phyloP scores from a whole-genome alignment of 2,113 vertebrate species.

The Tricholaema leucomelas region DNA sequence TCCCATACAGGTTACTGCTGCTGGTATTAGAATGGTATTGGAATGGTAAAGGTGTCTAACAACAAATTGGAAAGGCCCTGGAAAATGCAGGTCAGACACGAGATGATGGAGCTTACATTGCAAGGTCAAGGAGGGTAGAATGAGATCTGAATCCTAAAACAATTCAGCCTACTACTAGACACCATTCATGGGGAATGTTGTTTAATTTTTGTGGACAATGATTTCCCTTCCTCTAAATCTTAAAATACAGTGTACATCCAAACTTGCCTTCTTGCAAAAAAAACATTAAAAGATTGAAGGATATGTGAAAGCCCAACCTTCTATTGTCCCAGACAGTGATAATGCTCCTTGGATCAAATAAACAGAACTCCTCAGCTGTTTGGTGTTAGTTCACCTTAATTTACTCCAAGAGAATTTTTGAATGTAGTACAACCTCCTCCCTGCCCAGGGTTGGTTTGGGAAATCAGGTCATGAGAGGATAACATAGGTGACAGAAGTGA shows the following conservation, averaged over 20 bases:
- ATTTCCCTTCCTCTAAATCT: background rate
- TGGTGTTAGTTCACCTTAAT: too few species aligned
- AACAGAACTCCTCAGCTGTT: too few species aligned
- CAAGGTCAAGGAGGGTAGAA: background rate
- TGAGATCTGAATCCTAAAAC: background rate
- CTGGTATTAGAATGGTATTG: background rate
- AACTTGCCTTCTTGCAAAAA: background rate
- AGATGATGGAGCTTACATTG: background rate
- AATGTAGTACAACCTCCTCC: too few species aligned
- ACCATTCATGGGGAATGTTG: background rate
- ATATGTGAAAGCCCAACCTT: too few species aligned
- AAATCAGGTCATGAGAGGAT: too few species aligned
- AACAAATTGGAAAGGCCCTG: background rate
- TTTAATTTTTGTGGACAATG: background rate
- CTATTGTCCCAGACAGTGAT: too few species aligned
- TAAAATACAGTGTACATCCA: background rate
- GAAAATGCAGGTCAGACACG: background rate
- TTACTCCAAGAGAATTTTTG: too few species aligned
- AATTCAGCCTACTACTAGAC: background rate
- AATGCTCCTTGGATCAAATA: too few species aligned
- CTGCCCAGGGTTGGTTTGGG: too few species aligned
- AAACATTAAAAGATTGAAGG: background rate
- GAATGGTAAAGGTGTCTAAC: background rate
- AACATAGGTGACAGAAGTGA: background rate
- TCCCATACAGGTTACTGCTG: background rate